Conservation (phyloP, 2,113 vertebrate genomes). For the Drymodes brunneopygia region DNA sequence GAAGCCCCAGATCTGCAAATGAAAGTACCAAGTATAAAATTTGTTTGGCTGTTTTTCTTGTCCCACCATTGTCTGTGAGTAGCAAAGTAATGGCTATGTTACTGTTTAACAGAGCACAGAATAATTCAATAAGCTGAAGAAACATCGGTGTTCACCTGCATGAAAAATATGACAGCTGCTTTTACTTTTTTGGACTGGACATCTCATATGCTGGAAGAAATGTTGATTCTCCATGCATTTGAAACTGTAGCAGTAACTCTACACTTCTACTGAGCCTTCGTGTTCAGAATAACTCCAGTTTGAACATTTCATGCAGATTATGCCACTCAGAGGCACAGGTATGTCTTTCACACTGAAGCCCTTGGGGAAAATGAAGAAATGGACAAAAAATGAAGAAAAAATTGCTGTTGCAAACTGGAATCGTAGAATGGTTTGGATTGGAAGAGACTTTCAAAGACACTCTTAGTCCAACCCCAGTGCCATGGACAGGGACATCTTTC, state of each 20-base stretch:
- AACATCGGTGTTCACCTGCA: background rate
- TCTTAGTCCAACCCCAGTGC: fast-evolving
- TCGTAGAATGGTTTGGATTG: background rate
- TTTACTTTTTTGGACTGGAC: background rate
- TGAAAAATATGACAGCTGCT: background rate
- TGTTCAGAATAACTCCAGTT: background rate
- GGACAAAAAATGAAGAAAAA: fast-evolving
- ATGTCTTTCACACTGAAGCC: background rate
- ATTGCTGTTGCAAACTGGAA: background rate
- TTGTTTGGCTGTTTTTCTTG: background rate
- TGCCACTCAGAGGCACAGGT: background rate
- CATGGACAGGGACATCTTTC: background rate
- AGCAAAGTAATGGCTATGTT: background rate
- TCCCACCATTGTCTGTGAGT: background rate
- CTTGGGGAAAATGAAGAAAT: background rate
- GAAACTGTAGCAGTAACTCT: background rate
- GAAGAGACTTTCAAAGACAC: background rate
- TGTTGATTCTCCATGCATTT: background rate
- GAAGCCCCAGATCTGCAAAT: background rate
- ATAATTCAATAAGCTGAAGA: background rate
- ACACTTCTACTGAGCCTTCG: background rate
- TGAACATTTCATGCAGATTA: background rate
- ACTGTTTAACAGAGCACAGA: background rate
- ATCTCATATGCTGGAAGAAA: fast-evolving
- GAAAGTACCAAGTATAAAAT: background rate